Base-by-base conservation (phyloP, 2,888 invertebrate species). In the Neria commutata region DNA sequence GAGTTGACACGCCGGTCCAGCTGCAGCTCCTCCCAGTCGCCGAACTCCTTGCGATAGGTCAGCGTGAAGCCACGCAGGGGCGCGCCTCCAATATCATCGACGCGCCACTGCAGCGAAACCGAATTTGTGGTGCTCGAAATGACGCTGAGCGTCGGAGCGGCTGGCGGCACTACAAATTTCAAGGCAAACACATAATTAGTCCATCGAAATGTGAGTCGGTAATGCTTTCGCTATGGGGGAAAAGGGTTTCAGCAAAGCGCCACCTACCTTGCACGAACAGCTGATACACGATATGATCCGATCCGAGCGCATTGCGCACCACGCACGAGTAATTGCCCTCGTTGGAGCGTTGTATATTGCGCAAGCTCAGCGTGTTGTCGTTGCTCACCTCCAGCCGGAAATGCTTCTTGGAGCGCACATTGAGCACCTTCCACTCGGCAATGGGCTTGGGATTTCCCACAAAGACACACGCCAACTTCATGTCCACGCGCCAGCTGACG, bases 261-360 rank as follows among this genome's bases (percentile, higher is more conserved):
- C 14, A 37, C 47, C 65, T 76, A 85, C 85, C 85, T 83, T 85
- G 85, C 17, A 86, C 84, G 66, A 81, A 82, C 6, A 86, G 70
- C 51, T 83, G 82, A 68, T 85, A 85, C 21, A 81, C 81, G 55
- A 86, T 85, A 47, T 83, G 83, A 74, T 86, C 86, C 1, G 82
- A 81, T 1, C 85, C 84, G 23, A 83, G 75, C 1, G 82, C 76
- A 68, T 85, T 86, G 50, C 83, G 78, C 2, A 83, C 85, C 46
- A 82, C 80, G 67, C 86, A 86, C 2, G 85, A 84, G 69, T 85
- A 86, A 68, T 85, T 86, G 11, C 86, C 86, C 65, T 84, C 84
- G 59, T 85, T 84, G 6, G 78, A 80, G 48, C 85, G 74, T 63
- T 85, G 84, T 23, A 85, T 83, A 63, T 83, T 84, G 25, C 83